phyloP scores from a whole-genome alignment of 1,140 invertebrate species.

The Paralvinella palmiformis region DNA sequence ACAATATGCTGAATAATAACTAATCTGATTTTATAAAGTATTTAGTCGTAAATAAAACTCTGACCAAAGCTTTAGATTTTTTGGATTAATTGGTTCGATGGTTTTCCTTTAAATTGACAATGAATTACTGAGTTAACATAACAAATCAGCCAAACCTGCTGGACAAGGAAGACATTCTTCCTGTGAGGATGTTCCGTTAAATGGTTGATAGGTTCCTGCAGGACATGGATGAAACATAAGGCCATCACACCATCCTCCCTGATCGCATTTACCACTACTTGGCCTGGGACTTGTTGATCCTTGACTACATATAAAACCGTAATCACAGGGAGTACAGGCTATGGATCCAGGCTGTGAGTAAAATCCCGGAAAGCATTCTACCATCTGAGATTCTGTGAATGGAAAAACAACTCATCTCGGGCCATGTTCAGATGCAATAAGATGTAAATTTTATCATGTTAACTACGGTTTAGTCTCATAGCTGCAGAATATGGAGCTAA shows the following conservation, averaged over 20 bases:
- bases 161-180: slow-evolving; percentile 34
- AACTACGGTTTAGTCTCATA: too few species aligned
- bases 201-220: slow-evolving; percentile 36
- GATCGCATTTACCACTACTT: slow-evolving; percentile 26
- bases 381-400: slow-evolving; percentile 5
- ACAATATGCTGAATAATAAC: too few species aligned
- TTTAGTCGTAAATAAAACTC: too few species aligned
- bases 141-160: slow-evolving; percentile 19
- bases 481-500: background rate
- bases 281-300: slow-evolving; percentile 31
- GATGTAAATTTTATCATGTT: too few species aligned
- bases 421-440: too few species aligned
- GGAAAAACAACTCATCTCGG: too few species aligned
- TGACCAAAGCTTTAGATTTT: too few species aligned
- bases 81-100: too few species aligned
- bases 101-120: too few species aligned
- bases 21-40: too few species aligned
- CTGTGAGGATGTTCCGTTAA: slow-evolving; percentile 31
- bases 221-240: slow-evolving; percentile 33
- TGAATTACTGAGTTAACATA: too few species aligned
- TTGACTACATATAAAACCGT: slow-evolving; percentile 33
- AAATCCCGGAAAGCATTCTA: slow-evolving; percentile 13
- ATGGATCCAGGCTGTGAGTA: slow-evolving; percentile 18
- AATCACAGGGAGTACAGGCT: slow-evolving; percentile 30
- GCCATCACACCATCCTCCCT: slow-evolving; percentile 44